A percentile compares a stretch with the other conserved stretches of the same genome.
Evolutionary conservation across 2,113 vertebrate species (phyloP).

Genomic region (Rhegmatorhina hoffmannsi): DNA sequence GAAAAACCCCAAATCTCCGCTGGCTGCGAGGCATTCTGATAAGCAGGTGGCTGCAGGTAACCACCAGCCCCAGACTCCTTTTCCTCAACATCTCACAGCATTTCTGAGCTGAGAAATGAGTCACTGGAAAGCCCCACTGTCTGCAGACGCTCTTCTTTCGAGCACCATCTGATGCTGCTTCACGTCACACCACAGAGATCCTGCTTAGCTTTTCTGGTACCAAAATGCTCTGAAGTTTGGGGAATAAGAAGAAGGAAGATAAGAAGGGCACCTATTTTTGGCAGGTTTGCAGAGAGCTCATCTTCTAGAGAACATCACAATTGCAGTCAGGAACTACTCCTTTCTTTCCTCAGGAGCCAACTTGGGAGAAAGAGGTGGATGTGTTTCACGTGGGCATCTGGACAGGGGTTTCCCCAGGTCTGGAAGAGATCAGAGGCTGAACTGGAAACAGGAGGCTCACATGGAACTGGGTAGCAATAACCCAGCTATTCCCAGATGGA

Average conservation of each 20-base stretch:
- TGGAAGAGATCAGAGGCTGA: background rate
- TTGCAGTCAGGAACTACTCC: background rate
- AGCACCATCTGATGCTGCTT: background rate
- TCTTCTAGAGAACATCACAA: background rate
- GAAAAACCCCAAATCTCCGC: background rate
- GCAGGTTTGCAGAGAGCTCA: background rate
- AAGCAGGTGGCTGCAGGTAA: slow-evolving; percentile 31
- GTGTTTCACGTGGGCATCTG: background rate
- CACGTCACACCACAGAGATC: background rate
- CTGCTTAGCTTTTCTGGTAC: background rate
- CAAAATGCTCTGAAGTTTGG: background rate
- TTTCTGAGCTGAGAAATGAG: slow-evolving; percentile 33
- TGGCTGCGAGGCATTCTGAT: background rate
- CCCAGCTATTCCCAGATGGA: background rate
- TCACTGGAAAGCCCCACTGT: slow-evolving; percentile 66
- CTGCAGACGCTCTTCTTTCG: background rate
- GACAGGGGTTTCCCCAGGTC: background rate
- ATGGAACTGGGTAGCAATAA: background rate
- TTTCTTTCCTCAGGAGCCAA: background rate
- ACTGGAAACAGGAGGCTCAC: background rate
- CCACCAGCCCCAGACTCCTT: background rate
- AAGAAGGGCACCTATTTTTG: background rate
- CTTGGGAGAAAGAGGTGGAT: background rate
- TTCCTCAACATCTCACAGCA: slow-evolving; percentile 24
- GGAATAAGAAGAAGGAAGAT: background rate